Percentiles rank a stretch among this genome's conserved stretches.
Conservation (phyloP, 2,797 vertebrate species). For the Notoglanidium macrostoma region DNA sequence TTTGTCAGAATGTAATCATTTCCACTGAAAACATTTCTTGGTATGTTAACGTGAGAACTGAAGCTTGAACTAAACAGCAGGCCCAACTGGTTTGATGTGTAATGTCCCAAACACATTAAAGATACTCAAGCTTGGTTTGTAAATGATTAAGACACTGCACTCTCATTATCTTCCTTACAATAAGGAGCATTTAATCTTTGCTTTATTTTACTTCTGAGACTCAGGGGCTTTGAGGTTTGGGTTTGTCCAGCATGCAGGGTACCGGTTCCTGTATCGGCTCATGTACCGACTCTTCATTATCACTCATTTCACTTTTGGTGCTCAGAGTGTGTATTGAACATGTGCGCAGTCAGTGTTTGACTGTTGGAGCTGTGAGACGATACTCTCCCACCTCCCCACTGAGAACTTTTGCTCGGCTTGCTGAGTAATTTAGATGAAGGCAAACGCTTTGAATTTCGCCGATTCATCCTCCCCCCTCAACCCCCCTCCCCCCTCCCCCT, state of each 20-base stretch:
- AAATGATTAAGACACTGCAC: too few species aligned
- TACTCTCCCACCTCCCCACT: constrained; percentile 29
- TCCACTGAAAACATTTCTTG: neutral
- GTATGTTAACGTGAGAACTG: neutral
- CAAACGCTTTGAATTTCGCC: constrained; percentile 46
- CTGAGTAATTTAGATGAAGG: constrained; percentile 55
- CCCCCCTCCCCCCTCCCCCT: neutral
- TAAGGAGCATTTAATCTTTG: neutral
- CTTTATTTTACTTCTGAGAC: neutral
- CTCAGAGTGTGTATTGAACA: constrained; percentile 24
- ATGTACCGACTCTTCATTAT: neutral
- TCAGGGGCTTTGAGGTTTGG: neutral
- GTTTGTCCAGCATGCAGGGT: neutral
- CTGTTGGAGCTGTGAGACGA: constrained; percentile 10
- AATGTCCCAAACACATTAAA: neutral
- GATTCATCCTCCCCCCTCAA: neutral
- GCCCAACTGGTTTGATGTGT: neutral
- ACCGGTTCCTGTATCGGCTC: neutral
- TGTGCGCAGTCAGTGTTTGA: constrained; percentile 49
- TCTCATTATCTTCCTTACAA: neutral
- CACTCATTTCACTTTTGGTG: constrained; percentile 27
- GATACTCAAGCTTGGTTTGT: neutral
- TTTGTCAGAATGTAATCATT: neutral
- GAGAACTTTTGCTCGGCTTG: constrained; percentile 43
- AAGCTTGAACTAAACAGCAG: neutral